Evolutionary conservation across 1,140 invertebrate genomes (phyloP).

Genomic region (Rhynchophorus ferrugineus): DNA sequence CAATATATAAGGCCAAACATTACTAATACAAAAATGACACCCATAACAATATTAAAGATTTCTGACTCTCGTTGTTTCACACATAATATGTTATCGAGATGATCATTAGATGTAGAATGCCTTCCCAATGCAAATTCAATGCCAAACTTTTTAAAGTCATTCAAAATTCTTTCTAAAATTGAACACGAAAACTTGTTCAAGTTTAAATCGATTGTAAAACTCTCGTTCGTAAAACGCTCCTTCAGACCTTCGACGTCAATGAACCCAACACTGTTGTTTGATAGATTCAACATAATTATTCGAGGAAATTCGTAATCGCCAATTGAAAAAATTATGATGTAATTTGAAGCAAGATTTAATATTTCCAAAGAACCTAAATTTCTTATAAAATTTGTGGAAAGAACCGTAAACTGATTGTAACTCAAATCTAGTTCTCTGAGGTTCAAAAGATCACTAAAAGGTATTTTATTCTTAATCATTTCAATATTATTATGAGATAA

Average conservation of each 20-base stretch:
- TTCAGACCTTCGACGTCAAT: neutral
- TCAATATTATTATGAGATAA: neutral
- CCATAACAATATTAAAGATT: neutral
- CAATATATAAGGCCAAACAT: neutral
- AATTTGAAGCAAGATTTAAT: neutral
- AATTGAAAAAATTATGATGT: neutral
- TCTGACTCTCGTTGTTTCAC: neutral
- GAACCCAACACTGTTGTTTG: neutral
- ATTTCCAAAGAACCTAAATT: neutral
- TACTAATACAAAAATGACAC: neutral
- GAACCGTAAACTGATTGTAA: neutral
- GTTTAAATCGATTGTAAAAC: neutral
- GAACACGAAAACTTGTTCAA: neutral
- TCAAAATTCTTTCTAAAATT: neutral
- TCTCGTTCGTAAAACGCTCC: neutral
- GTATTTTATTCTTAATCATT: neutral
- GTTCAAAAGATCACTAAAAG: neutral
- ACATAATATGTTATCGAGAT: neutral
- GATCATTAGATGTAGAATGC: too few species aligned
- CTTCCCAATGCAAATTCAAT: too few species aligned
- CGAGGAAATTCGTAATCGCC: neutral
- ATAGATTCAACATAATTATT: neutral
- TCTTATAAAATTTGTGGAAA: neutral
- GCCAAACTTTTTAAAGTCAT: too few species aligned
- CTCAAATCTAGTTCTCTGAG: neutral